These are phyloP conservation scores for Fistularia commersonii DNA, from an alignment of 2,797 vertebrate genomes.

Conservation along the genomic window DNA sequence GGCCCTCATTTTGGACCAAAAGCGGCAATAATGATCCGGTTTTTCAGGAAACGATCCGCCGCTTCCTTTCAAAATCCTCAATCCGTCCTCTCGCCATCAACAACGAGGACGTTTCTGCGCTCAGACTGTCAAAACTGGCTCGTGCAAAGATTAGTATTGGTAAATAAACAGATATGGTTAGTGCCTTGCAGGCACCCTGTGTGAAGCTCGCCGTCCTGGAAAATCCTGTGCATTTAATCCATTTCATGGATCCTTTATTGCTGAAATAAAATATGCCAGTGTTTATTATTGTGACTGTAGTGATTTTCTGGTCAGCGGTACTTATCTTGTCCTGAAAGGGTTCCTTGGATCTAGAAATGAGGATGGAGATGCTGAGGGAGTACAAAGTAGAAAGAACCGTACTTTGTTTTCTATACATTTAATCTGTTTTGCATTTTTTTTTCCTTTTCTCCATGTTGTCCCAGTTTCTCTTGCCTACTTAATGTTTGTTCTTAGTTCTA, in stretches of 20 bases:
- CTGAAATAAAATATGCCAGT: conserved; percentile 58
- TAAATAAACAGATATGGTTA: conserved; percentile 67
- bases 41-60: too few species aligned
- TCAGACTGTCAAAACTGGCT: conserved; percentile 26
- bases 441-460: background rate
- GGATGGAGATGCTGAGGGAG: background rate
- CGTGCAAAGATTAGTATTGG: conserved; percentile 48
- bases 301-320: background rate
- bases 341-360: conserved; percentile 2
- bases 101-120: too few species aligned
- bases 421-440: too few species aligned
- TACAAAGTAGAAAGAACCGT: conserved; percentile 6
- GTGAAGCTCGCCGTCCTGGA: conserved; percentile 39
- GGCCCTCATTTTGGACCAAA: too few species aligned
- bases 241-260: conserved; percentile 74
- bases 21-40: too few species aligned
- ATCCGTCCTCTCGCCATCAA: too few species aligned
- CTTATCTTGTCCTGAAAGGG: background rate
- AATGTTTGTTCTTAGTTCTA: background rate
- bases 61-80: too few species aligned
- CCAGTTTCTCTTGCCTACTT: conserved; percentile 44
- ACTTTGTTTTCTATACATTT: too few species aligned
- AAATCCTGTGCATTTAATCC: conserved; percentile 70
- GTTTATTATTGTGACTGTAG: conserved; percentile 19
- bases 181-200: conserved; percentile 27